These are phyloP conservation scores for Gadus macrocephalus DNA, from an alignment of 2,113 vertebrate species.

Conservation along the genomic window DNA sequence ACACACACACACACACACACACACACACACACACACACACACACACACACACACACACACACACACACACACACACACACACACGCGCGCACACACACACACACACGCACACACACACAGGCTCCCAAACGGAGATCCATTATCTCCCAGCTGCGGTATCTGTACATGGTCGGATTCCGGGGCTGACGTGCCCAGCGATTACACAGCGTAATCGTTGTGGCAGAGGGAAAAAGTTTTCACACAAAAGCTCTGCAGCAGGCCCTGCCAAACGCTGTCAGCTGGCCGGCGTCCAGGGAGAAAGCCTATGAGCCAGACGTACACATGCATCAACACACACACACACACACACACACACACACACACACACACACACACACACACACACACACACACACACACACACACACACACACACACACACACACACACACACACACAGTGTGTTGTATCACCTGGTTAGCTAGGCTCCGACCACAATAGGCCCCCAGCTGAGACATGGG, in stretches of 20 bases:
- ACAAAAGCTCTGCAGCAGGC: conserved; percentile 57
- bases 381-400: conserved; percentile 34
- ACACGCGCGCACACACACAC: too few relatives aligned
- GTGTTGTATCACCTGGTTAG: conserved; percentile 57
- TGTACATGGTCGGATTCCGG: conserved; percentile 33
- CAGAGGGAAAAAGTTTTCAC: conserved; percentile 52
- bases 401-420: conserved; percentile 28
- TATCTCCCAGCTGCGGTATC: conserved; percentile 48
- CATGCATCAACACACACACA: conserved; percentile 11
- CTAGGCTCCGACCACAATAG: conserved; percentile 45
- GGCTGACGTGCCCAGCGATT: conserved; percentile 52
- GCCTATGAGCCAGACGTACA: conserved; percentile 30
- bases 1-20: too few relatives aligned
- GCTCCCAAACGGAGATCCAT: conserved; percentile 26
- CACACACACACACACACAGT: conserved; percentile 23
- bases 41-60: too few relatives aligned
- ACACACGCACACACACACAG: too few relatives aligned
- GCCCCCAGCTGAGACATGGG: conserved; percentile 45
- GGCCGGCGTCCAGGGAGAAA: conserved; percentile 54
- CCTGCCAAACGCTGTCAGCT: conserved; percentile 59
- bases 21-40: too few relatives aligned
- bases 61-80: too few relatives aligned
- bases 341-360: too few relatives aligned
- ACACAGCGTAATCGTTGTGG: conserved; percentile 56
- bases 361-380: conserved; percentile 15